These are phyloP conservation scores for Mythimna loreyi DNA, from an alignment of 2,888 invertebrate species.

Conservation along the genomic window DNA sequence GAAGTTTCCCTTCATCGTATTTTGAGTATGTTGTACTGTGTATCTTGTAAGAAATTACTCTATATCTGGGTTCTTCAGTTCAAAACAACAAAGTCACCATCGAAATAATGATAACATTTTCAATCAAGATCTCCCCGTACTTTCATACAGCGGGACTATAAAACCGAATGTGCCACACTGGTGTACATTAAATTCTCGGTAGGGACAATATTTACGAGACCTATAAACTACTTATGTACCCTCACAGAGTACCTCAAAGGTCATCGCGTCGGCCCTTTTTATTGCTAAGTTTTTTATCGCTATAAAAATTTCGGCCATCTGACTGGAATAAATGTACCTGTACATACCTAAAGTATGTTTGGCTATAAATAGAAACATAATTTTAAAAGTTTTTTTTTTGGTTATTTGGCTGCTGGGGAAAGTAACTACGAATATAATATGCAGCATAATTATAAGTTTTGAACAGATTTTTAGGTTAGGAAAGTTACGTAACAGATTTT, in stretches of 20 bases:
- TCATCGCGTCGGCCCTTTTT: conserved; percentile 54
- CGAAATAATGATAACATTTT: background rate
- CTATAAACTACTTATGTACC: conserved; percentile 58
- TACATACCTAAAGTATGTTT: background rate
- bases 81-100: no score
- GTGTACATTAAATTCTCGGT: conserved; percentile 50
- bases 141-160: conserved; percentile 20
- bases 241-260: conserved; percentile 48
- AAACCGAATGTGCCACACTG: conserved; percentile 47
- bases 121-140: conserved; percentile 11
- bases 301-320: conserved; percentile 39
- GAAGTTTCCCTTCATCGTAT: no score
- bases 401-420: background rate
- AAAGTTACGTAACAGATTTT: no score
- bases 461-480: no score
- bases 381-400: conserved; percentile 4
- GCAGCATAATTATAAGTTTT: no score
- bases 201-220: conserved; percentile 60
- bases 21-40: no score
- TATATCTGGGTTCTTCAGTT: no score
- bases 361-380: conserved; percentile 1
- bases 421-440: no score
- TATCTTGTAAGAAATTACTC: background rate
- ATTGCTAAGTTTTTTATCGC: conserved; percentile 43
- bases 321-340: conserved; percentile 36